Evolutionary conservation across 2,888 invertebrate species (phyloP).

Genomic region (Drosophila silvestris): DNA sequence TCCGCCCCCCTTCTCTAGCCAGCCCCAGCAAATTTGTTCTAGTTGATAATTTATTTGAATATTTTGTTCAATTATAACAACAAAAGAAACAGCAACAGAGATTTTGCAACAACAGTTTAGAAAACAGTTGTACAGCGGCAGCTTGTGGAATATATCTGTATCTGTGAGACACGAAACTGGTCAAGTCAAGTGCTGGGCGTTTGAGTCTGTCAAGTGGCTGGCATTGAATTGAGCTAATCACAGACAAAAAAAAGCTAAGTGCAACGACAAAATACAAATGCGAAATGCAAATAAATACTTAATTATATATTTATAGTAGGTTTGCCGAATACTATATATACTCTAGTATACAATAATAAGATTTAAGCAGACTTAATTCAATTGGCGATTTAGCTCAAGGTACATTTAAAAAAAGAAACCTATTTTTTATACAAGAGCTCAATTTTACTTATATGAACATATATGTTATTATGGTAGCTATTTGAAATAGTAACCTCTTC

Average conservation of each 20-base stretch:
- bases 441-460: neutral
- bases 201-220: constrained; percentile 42
- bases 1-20: neutral
- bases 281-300: neutral
- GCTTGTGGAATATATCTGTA: constrained; percentile 17
- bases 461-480: neutral
- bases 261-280: constrained; percentile 16
- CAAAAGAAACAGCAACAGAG: constrained; percentile 45
- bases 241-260: constrained; percentile 16
- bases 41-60: constrained; percentile 77
- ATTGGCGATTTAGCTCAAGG: neutral
- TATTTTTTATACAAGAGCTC: neutral
- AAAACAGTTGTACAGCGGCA: constrained; percentile 23
- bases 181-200: constrained; percentile 46
- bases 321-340: neutral
- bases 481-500: neutral
- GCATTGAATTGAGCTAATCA: constrained; percentile 54
- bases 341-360: neutral
- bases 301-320: no score
- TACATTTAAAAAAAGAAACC: neutral
- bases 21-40: constrained; percentile 60
- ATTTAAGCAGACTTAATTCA: neutral
- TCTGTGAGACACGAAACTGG: constrained; percentile 56
- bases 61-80: constrained; percentile 66
- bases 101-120: constrained; percentile 45